Percentiles rank a stretch among this genome's conserved stretches.
Conservation (phyloP, 1,140 invertebrate genomes). For the Eufriesea mexicana region DNA sequence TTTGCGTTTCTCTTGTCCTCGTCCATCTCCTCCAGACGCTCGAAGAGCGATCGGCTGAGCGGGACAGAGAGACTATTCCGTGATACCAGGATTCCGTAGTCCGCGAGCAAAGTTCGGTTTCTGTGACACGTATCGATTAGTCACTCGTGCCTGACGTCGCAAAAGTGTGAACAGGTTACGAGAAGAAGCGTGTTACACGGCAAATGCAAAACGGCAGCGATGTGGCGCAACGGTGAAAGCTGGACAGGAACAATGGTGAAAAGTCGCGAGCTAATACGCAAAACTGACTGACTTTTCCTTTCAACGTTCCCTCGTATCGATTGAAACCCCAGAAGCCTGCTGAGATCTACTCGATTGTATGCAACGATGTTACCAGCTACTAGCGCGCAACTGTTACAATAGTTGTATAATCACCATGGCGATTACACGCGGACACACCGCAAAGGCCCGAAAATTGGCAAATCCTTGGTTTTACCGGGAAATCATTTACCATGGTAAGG, state of each 20-base stretch:
- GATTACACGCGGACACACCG: not conserved
- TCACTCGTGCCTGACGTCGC: too few species aligned
- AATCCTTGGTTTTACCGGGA: too few species aligned
- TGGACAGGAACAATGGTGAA: constrained; percentile 24
- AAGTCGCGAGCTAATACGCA: not conserved
- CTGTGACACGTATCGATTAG: not conserved
- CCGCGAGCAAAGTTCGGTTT: not conserved
- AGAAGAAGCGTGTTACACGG: not conserved
- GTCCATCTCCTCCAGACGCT: too few species aligned
- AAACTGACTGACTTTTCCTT: constrained; percentile 1
- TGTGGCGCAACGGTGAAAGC: constrained; percentile 25
- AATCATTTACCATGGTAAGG: too few species aligned
- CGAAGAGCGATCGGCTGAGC: too few species aligned
- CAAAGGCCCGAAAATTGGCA: too few species aligned
- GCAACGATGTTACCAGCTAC: not conserved
- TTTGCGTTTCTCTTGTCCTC: not conserved
- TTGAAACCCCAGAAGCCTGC: not conserved
- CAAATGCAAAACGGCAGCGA: not conserved
- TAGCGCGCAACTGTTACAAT: not conserved
- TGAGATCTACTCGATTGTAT: not conserved
- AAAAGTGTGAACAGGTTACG: not conserved
- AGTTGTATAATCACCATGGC: constrained; percentile 22
- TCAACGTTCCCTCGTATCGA: not conserved
- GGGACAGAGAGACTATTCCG: too few species aligned
- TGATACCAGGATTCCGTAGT: not conserved